Evolutionary conservation across 1,140 invertebrate species (phyloP), one percentile per base, ranked within the genome.

Genomic region (Listronotus bonariensis): DNA sequence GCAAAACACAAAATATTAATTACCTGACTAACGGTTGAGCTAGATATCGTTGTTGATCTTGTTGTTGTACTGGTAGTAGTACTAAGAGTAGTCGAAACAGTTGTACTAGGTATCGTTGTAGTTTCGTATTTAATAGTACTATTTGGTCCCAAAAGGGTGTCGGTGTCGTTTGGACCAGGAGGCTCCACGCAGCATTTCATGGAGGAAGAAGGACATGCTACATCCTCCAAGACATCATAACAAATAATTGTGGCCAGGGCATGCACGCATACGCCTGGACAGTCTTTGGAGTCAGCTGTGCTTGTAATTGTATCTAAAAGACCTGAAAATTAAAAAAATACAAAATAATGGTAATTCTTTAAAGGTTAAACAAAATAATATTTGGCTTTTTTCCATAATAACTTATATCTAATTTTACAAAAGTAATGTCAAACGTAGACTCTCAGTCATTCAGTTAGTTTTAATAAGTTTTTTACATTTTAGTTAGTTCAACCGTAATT

Each of bases 191-290:
- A 93, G 77, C 92, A 93, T 74, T 89, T 86, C 90, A 92, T 92
- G 62, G 86, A 88, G 0, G 86, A 75, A 15, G 87, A 86, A 5
- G 91, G 90, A 75, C 91, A 93, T 48, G 86, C 85, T 8, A 91
- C 87, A 72, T 93, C 87, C 41, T 93, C 90, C 15, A 92, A 81
- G 1, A 93, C 90, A 69, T 92, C 87, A 76, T 90, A 88, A 77
- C 92, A 95, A 68, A 93, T 91, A 34, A 93, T 79, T 0, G 91
- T 89, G 7, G 92, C 89, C 20, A 93, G 74, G 6, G 89, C 85
- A 73, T 93, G 91, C 31, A 93, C 89, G 76, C 92, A 95, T 46
- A 91, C 87, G 0, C 92, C 92, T 0, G 92, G 92, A 78, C 92
- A 95, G 71, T 92, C 88, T 73, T 90, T 91, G 41, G 87, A 86